These are phyloP conservation scores for Pardosa pseudoannulata DNA, from an alignment of 2,888 invertebrate genomes.

Conservation along the genomic window DNA sequence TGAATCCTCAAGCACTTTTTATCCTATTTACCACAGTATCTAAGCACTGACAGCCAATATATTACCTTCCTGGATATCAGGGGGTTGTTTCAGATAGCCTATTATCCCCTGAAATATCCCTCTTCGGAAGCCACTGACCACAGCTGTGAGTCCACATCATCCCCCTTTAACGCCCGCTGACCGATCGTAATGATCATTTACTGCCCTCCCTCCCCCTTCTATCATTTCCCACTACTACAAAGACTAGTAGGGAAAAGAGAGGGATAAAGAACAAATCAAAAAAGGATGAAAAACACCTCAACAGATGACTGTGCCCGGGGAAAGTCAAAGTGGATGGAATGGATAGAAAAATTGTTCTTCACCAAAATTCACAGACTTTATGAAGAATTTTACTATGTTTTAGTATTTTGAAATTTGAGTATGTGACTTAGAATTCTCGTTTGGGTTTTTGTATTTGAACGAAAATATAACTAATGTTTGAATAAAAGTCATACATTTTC, in stretches of 20 bases:
- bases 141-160: constrained; percentile 69
- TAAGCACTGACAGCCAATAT: constrained; percentile 60
- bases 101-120: constrained; percentile 69
- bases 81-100: constrained; percentile 68
- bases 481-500: no score
- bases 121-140: constrained; percentile 69
- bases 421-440: no score
- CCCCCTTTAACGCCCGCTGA: constrained; percentile 69
- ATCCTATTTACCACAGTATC: constrained; percentile 53
- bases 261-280: neutral
- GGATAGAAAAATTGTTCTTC: no score
- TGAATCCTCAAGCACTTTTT: neutral
- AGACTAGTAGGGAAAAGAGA: neutral
- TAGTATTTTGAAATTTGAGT: no score
- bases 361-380: no score
- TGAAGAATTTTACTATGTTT: no score
- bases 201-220: constrained; percentile 31
- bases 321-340: no score
- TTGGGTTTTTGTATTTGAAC: no score
- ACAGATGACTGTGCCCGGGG: neutral
- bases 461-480: no score
- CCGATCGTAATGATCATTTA: constrained; percentile 60
- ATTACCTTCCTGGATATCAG: constrained; percentile 51
- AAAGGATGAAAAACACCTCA: neutral
- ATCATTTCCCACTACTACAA: neutral